Percentiles rank a stretch among this genome's conserved stretches.
These are phyloP conservation scores for Petrocephalus microphthalmus DNA, from an alignment of 2,113 vertebrate species.

Conservation along the genomic window DNA sequence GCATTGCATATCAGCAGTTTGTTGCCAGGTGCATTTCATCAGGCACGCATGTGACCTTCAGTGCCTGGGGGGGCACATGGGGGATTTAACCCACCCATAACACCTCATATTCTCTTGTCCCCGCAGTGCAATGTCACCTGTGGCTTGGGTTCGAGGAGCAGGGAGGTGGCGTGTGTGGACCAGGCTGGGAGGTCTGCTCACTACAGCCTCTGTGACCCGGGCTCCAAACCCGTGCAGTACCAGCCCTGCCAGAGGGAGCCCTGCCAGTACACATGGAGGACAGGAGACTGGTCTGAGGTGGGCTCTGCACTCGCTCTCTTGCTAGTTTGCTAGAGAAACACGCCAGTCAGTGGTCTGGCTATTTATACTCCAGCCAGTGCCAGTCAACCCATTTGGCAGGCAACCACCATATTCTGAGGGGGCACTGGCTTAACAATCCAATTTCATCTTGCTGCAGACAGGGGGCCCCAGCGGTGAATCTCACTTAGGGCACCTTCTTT, in stretches of 20 bases:
- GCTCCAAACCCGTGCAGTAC: constrained; percentile 51
- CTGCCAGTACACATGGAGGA: constrained; percentile 69
- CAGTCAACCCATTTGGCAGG: not conserved
- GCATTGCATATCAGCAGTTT: not conserved
- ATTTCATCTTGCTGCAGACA: too few relatives aligned
- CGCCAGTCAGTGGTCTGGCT: not conserved
- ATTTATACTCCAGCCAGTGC: not conserved
- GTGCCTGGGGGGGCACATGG: not conserved
- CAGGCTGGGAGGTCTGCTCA: constrained; percentile 53
- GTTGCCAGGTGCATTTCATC: not conserved
- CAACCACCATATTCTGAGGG: not conserved
- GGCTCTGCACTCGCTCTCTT: not conserved
- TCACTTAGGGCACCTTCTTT: not conserved
- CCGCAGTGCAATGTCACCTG: constrained; percentile 71
- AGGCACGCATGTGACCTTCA: not conserved
- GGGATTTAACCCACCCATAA: not conserved
- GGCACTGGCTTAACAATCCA: too few relatives aligned
- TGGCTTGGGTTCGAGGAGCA: constrained; percentile 55
- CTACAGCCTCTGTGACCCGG: constrained; percentile 66
- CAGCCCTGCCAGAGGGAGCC: constrained; percentile 58
- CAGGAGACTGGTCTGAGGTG: constrained; percentile 79
- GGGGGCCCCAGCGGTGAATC: too few relatives aligned
- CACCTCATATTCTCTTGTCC: not conserved
- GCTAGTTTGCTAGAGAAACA: too few relatives aligned
- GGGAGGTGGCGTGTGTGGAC: constrained; percentile 66